These are phyloP conservation scores for Brachionus rubens DNA, from an alignment of 1,140 invertebrate genomes.

Conservation along the genomic window DNA sequence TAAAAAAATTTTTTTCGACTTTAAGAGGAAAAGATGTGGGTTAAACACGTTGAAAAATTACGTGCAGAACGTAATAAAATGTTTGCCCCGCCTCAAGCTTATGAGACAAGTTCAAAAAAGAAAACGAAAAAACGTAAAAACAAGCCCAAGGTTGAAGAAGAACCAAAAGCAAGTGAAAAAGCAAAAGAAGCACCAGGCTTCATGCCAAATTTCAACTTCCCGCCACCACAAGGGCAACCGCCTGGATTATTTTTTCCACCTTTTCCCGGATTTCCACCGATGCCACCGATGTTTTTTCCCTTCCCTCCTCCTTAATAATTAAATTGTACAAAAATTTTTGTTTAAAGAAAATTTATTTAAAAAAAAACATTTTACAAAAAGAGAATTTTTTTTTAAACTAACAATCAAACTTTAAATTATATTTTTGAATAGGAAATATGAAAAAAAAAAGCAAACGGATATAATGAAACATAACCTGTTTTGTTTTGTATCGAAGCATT, in stretches of 20 bases:
- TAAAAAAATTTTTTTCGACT: not conserved
- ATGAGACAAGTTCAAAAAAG: not conserved
- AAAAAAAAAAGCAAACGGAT: too few relatives aligned
- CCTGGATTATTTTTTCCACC: not conserved
- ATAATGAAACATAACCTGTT: too few relatives aligned
- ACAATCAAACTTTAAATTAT: too few relatives aligned
- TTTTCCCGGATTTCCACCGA: constrained; percentile 4
- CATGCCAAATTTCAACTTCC: not conserved
- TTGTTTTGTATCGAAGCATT: too few relatives aligned
- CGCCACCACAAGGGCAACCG: not conserved
- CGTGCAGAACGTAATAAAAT: constrained; percentile 21
- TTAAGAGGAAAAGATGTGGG: constrained; percentile 36
- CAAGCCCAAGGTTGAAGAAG: not conserved
- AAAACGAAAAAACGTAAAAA: constrained; percentile 25
- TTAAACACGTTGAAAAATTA: constrained; percentile 36
- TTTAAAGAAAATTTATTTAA: not conserved
- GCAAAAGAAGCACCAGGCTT: not conserved
- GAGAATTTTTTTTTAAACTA: too few relatives aligned
- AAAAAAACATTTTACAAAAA: too few relatives aligned
- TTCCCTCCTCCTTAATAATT: constrained; percentile 9
- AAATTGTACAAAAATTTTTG: not conserved
- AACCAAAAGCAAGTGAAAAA: not conserved
- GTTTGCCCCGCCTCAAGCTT: constrained; percentile 32
- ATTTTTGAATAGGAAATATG: too few relatives aligned
- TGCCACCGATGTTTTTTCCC: not conserved